Conservation (phyloP, 30 jellyfish, hydroid and myxozoan genomes). For the Pseudorhiza aurosa region DNA sequence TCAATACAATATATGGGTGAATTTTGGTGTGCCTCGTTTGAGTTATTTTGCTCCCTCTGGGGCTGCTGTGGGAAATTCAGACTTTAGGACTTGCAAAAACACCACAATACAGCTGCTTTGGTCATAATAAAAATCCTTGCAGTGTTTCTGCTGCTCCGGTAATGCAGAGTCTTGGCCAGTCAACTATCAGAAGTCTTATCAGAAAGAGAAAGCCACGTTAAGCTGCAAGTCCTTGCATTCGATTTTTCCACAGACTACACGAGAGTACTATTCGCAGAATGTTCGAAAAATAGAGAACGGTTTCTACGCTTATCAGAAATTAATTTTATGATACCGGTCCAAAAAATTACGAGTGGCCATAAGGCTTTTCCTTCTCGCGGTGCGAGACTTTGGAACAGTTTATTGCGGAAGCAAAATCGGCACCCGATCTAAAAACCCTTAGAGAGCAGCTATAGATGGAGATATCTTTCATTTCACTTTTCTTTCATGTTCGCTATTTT, state of each 20-base stretch:
- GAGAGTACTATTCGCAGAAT: slow-evolving; percentile 2
- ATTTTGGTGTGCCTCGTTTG: neutral
- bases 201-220: neutral
- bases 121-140: neutral
- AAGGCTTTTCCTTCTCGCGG: neutral
- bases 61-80: neutral
- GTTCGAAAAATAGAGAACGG: slow-evolving; percentile 4
- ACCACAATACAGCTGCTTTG: neutral
- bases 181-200: neutral
- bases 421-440: neutral
- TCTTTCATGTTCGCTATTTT: too few relatives aligned
- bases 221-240: neutral
- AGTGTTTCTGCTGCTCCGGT: neutral
- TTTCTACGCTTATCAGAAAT: slow-evolving; percentile 9
- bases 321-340: slow-evolving; percentile 1
- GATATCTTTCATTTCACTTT: neutral
- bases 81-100: neutral
- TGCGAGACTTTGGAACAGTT: neutral
- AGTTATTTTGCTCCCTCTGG: slow-evolving; percentile 6
- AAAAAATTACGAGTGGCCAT: neutral
- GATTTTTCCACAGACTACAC: neutral
- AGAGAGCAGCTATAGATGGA: neutral
- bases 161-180: neutral
- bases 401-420: neutral
- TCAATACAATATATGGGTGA: neutral